Conservation (phyloP, 2,797 vertebrate genomes). For the Limnodromus scolopaceus region DNA sequence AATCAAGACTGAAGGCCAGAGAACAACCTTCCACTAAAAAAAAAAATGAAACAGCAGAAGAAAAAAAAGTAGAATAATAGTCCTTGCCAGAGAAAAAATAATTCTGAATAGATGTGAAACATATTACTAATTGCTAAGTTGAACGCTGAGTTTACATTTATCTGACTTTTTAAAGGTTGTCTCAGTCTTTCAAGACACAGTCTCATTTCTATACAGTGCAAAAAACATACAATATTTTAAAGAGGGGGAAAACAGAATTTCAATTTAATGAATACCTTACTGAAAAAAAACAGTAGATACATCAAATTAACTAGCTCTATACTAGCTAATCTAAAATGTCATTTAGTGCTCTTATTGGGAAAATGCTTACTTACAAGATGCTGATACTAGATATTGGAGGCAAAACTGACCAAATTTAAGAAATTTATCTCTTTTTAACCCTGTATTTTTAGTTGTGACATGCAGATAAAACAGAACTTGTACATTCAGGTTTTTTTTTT, state of each 20-base stretch:
- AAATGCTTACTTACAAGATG: not conserved
- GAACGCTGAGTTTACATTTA: not conserved
- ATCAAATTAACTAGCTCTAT: not conserved
- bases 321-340: not conserved
- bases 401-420: not conserved
- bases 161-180: not conserved
- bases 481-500: not conserved
- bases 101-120: not conserved
- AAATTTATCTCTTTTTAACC: not conserved
- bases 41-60: rapidly evolving
- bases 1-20: not conserved
- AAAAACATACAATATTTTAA: not conserved
- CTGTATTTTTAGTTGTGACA: not conserved
- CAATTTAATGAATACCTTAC: not conserved
- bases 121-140: not conserved
- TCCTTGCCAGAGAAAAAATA: not conserved
- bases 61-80: not conserved
- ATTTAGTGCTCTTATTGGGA: not conserved
- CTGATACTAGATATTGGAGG: not conserved
- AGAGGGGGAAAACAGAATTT: not conserved
- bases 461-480: not conserved
- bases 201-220: not conserved
- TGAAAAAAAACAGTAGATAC: not conserved
- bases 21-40: not conserved
- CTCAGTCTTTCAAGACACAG: not conserved